Percentiles rank a stretch among this genome's conserved stretches.
Conservation (phyloP, 2,113 vertebrate genomes). For the Athene noctua region DNA sequence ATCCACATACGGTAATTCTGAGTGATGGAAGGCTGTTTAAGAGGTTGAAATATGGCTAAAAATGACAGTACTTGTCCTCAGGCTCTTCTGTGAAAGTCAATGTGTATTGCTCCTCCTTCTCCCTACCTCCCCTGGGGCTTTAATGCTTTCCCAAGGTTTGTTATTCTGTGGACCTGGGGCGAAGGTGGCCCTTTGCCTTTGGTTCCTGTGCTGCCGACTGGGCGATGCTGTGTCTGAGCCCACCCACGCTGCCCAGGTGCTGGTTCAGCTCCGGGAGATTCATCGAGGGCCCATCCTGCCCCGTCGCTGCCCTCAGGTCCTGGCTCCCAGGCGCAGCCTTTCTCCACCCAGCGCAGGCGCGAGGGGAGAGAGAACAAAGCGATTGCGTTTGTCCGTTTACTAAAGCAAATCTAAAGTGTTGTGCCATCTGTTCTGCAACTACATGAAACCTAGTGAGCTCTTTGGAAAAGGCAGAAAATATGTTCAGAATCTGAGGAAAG, state of each 20-base stretch:
- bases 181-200: accelerated
- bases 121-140: not conserved
- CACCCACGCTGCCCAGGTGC: not conserved
- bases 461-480: conserved; percentile 4
- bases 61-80: conserved; percentile 5
- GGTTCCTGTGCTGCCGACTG: not conserved
- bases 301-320: not conserved
- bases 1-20: conserved; percentile 12
- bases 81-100: not conserved
- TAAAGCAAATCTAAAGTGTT: not conserved
- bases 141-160: not conserved
- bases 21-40: not conserved
- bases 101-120: not conserved
- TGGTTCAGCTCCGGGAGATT: not conserved
- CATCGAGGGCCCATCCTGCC: accelerated
- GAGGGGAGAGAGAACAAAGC: not conserved
- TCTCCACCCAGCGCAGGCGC: not conserved
- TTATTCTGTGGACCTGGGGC: not conserved
- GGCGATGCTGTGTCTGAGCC: not conserved
- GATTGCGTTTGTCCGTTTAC: not conserved
- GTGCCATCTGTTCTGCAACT: conserved; percentile 36
- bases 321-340: not conserved
- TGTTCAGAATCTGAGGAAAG: not conserved
- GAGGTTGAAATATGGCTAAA: conserved; percentile 34
- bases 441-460: not conserved